Base-by-base conservation (phyloP, 2,888 invertebrate genomes). In the Sylvicola cinctus region DNA sequence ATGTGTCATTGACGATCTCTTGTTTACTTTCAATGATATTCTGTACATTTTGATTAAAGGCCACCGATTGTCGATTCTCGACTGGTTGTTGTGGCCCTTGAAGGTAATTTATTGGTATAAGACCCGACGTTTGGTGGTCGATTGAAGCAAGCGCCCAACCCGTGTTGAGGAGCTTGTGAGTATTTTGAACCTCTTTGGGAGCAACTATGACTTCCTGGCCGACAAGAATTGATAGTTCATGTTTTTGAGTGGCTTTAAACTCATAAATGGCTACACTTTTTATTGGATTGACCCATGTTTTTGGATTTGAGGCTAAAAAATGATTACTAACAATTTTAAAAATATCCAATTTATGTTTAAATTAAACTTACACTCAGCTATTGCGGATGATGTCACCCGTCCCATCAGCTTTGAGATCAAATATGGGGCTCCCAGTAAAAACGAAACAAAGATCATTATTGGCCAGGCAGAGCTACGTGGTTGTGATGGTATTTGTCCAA, bases 351-450 rank as follows among this genome's bases (percentile, higher is more conserved):
- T 27, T 17, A n/a, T 29, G 15, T 31, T 3, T 33, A 4, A 15
- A 13, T 17, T 17, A 30, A 17, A 35, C 3, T 61, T 47, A 75
- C 75, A 62, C 59, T 64, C 68, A 50, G 70, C 70, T 44, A 69
- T 60, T 10, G 65, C 64, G 33, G 54, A 59, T 28, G 51, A 55
- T 14, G 60, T 55, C 2, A 70, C 54, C 0, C 65, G 61, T 16
- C 69, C 71, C 39, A 88, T 55, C 54, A 90, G 67, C 53, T 74
- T 80, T 62, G 83, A 79, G 40, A 91, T 76, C 31, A 96, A 63
- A 62, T 88, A 95, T 0, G 96, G 95, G 8, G 87, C 88, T 1
- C 85, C 83, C 34, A 90, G 68, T 31, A 93, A 74, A 36, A 91
- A 71, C 3, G 80, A 79, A 46, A 93, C 68, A 62, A 95, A 93